These are phyloP conservation scores for Theocolax elegans DNA, from an alignment of 1,140 invertebrate genomes.

Conservation along the genomic window DNA sequence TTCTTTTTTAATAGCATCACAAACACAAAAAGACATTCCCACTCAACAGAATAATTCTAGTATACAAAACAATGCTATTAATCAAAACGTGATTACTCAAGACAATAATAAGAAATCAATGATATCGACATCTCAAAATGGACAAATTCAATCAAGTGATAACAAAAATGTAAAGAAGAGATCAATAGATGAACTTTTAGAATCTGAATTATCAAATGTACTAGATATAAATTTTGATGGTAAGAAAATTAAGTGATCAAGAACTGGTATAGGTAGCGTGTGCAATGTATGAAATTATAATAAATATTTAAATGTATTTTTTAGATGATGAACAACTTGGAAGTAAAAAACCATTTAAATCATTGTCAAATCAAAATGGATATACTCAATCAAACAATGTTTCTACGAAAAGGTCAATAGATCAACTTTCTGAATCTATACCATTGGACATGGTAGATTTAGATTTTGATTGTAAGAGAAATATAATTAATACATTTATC, in stretches of 20 bases:
- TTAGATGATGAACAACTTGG: too few species aligned
- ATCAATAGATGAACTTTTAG: conserved; percentile 24
- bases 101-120: background rate
- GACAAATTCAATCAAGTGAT: background rate
- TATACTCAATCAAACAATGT: too few species aligned
- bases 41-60: too few species aligned
- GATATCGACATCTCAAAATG: background rate
- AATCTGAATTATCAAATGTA: background rate
- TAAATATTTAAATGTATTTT: too few species aligned
- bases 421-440: conserved; percentile 17
- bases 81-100: too few species aligned
- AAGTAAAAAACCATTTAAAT: too few species aligned
- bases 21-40: conserved; percentile 1
- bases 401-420: too few species aligned
- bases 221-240: conserved; percentile 5
- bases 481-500: too few species aligned
- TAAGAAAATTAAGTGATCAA: conserved; percentile 25
- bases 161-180: conserved; percentile 18
- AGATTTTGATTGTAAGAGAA: conserved; percentile 5
- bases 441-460: background rate
- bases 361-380: too few species aligned
- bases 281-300: background rate
- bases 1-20: conserved; percentile 30
- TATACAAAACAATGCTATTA: background rate
- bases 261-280: background rate